Conservation (phyloP, 2,888 invertebrate species). For the Synergus itoensis region DNA sequence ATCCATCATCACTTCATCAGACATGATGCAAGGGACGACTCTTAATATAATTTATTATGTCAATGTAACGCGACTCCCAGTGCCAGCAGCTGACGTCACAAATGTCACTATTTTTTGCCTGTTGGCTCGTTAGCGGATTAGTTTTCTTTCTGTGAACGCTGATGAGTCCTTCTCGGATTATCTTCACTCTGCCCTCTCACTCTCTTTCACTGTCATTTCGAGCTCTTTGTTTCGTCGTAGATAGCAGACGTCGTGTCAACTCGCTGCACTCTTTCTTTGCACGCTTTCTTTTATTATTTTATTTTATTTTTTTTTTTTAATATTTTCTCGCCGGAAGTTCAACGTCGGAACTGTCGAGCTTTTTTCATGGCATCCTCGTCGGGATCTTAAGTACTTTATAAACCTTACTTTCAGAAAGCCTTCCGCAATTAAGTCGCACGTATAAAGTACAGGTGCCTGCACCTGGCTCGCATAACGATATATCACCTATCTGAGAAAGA, state of each 20-base stretch:
- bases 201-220: constrained; percentile 40
- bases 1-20: neutral
- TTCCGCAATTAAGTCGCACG: constrained; percentile 31
- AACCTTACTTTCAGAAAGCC: constrained; percentile 37
- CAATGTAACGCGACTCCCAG: constrained; percentile 32
- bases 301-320: neutral
- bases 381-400: constrained; percentile 37
- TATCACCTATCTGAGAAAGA: constrained; percentile 34
- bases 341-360: constrained; percentile 16
- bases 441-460: constrained; percentile 28
- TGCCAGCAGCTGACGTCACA: constrained; percentile 33
- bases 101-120: constrained; percentile 34
- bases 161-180: constrained; percentile 51
- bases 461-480: constrained; percentile 35
- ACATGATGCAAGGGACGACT: neutral
- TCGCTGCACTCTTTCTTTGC: constrained; percentile 6
- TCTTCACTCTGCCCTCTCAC: constrained; percentile 37
- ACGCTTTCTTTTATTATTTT: neutral
- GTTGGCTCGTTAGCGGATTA: constrained; percentile 51
- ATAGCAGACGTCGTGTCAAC: constrained; percentile 41
- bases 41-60: constrained; percentile 34
- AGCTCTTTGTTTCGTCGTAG: constrained; percentile 35
- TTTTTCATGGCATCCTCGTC: constrained; percentile 27
- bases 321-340: constrained; percentile 29
- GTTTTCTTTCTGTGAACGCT: constrained; percentile 49